Conservation (phyloP, 2,113 vertebrate genomes). For the Oxyura jamaicensis region DNA sequence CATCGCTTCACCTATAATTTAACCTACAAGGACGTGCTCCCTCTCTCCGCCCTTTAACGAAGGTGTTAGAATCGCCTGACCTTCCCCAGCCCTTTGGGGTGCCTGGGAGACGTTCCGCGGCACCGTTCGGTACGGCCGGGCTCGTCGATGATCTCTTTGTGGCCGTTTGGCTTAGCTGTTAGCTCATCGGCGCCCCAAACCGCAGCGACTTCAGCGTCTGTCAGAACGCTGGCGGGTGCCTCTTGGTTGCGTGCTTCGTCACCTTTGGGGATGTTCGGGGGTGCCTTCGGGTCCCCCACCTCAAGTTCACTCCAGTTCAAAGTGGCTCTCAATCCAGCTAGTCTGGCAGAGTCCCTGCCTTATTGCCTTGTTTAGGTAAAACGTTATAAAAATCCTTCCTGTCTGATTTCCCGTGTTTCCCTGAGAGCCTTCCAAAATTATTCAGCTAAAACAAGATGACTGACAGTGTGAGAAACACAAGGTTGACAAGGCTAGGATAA, state of each 20-base stretch:
- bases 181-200: not conserved
- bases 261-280: not conserved
- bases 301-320: constrained; percentile 36
- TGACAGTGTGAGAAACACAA: constrained; percentile 64
- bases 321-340: not conserved
- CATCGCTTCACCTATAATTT: not conserved
- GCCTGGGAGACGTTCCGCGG: not conserved
- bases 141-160: not conserved
- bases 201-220: not conserved
- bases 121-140: not conserved
- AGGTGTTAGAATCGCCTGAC: not conserved
- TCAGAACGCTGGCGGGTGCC: not conserved
- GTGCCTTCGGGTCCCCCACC: not conserved
- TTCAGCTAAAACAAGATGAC: constrained; percentile 62
- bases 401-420: constrained; percentile 59
- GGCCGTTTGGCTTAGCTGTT: not conserved
- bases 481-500: constrained; percentile 52
- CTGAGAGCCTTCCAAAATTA: constrained; percentile 60
- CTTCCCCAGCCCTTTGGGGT: not conserved
- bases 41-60: not conserved
- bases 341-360: constrained; percentile 42
- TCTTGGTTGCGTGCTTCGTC: not conserved
- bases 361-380: constrained; percentile 67
- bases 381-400: constrained; percentile 48
- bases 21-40: not conserved